These are phyloP conservation scores for Bovichtus diacanthus DNA, from an alignment of 2,797 vertebrate species.

Conservation along the genomic window DNA sequence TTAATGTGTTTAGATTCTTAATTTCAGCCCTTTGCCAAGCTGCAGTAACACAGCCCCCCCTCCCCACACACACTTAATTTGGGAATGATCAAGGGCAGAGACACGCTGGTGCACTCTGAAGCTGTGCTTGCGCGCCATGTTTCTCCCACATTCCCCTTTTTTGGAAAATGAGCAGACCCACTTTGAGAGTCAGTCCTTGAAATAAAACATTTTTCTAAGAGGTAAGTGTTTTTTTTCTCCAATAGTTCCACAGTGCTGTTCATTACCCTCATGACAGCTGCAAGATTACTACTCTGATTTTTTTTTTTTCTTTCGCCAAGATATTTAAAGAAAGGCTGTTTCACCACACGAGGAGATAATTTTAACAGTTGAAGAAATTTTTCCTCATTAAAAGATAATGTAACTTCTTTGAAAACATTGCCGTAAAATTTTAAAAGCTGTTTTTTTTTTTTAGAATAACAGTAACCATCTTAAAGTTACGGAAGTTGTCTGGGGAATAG, in stretches of 20 bases:
- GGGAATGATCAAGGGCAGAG: slow-evolving; percentile 24
- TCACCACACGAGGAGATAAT: slow-evolving; percentile 15
- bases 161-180: slow-evolving; percentile 7
- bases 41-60: neutral
- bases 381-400: slow-evolving; percentile 49
- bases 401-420: slow-evolving; percentile 26
- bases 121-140: neutral
- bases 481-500: neutral
- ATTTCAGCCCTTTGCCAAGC: slow-evolving; percentile 52
- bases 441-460: neutral
- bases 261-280: slow-evolving; percentile 36
- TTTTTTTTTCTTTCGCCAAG: slow-evolving; percentile 5
- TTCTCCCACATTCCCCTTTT: slow-evolving; percentile 2
- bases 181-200: slow-evolving; percentile 23
- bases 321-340: slow-evolving; percentile 23
- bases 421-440: neutral
- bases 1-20: slow-evolving; percentile 66
- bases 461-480: neutral
- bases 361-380: slow-evolving; percentile 16
- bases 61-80: slow-evolving; percentile 12
- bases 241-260: slow-evolving; percentile 24
- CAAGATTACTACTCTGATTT: slow-evolving; percentile 30
- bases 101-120: neutral
- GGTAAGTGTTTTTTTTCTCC: slow-evolving; percentile 13
- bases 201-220: slow-evolving; percentile 25